Conservation (phyloP, 2,113 vertebrate species). For the Microtus richardsoni region DNA sequence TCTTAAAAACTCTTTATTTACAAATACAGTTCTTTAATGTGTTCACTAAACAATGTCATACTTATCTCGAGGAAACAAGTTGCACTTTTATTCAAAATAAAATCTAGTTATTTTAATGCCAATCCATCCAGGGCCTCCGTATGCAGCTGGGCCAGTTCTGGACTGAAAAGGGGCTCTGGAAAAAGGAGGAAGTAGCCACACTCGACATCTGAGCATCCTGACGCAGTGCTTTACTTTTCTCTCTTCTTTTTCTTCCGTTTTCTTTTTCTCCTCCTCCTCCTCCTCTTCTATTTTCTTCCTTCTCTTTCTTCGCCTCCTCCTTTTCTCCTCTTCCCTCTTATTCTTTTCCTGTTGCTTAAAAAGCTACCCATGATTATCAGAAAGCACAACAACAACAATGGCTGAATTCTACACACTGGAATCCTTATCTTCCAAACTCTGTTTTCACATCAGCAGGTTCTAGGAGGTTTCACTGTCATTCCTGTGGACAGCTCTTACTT, state of each 20-base stretch:
- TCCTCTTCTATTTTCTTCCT: not conserved
- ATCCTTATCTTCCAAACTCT: not conserved
- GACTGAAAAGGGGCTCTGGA: not conserved
- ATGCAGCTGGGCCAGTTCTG: not conserved
- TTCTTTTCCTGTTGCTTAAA: not conserved
- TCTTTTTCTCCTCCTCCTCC: not conserved
- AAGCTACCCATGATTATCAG: not conserved
- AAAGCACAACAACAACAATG: not conserved
- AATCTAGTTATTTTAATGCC: not conserved
- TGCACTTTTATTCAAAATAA: slow-evolving; percentile 55
- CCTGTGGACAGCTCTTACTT: not conserved
- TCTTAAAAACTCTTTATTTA: not conserved
- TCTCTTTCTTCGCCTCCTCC: too few relatives aligned
- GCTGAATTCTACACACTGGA: not conserved
- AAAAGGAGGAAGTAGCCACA: not conserved
- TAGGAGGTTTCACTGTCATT: not conserved
- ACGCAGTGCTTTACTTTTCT: not conserved
- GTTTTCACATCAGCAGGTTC: not conserved
- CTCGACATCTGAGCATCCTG: not conserved
- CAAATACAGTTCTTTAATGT: not conserved
- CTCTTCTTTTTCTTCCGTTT: not conserved
- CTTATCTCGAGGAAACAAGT: not conserved
- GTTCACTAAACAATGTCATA: not conserved
- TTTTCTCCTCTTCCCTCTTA: not conserved
- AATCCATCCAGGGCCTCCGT: not conserved